Percentiles rank a stretch among this genome's conserved stretches.
Evolutionary conservation across 2,797 vertebrate species (phyloP).

Genomic region (Novumbra hubbsi): DNA sequence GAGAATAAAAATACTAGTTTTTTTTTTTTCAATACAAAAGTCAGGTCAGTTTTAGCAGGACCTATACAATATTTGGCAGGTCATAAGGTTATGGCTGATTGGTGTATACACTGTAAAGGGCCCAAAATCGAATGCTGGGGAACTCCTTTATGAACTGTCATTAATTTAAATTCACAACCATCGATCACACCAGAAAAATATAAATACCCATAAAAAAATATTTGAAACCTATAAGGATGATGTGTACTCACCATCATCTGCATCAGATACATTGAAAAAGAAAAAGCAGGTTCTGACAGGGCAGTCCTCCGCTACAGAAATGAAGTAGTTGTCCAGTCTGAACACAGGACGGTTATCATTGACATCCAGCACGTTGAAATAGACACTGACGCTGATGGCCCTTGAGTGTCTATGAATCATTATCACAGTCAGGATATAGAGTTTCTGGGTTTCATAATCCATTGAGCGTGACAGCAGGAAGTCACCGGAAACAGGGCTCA

Average conservation of each 20-base stretch:
- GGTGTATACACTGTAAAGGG: no score
- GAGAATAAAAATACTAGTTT: no score
- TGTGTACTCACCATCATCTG: constrained; percentile 65
- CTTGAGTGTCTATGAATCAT: constrained; percentile 49
- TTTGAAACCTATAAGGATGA: no score
- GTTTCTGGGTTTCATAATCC: constrained; percentile 73
- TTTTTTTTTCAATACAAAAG: no score
- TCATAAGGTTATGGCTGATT: no score
- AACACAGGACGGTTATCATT: constrained; percentile 78
- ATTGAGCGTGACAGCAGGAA: constrained; percentile 73
- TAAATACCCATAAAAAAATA: no score
- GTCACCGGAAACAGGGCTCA: constrained; percentile 72
- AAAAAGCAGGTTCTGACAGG: constrained; percentile 66
- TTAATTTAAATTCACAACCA: no score
- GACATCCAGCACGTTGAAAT: constrained; percentile 75
- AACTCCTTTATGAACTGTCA: no score
- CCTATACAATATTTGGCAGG: no score
- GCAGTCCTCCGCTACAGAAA: constrained; percentile 61
- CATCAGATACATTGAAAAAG: constrained; percentile 69
- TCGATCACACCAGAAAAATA: no score
- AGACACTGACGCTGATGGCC: constrained; percentile 70
- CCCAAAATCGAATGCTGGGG: no score
- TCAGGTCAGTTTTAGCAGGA: no score
- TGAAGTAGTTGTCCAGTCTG: constrained; percentile 53
- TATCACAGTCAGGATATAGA: constrained; percentile 70